Evolutionary conservation across 2,113 vertebrate species (phyloP).

Genomic region (Scytalopus superciliaris): DNA sequence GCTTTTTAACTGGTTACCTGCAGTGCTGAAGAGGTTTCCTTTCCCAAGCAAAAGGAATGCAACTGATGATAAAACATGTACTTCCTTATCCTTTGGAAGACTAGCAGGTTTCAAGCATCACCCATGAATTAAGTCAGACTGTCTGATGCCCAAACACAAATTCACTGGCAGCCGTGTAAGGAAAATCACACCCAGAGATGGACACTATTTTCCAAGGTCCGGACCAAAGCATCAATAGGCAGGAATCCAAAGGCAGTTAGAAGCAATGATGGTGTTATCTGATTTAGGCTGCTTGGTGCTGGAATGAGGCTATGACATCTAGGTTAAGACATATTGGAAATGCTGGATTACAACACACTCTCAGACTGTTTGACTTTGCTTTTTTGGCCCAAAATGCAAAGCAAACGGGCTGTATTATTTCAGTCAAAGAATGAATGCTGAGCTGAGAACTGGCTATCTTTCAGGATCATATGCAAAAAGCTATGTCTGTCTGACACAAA

Average conservation of each 20-base stretch:
- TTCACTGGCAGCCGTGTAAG: not conserved
- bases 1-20: not conserved
- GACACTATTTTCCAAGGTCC: not conserved
- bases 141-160: not conserved
- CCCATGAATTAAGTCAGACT: not conserved
- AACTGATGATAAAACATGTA: not conserved
- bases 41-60: not conserved
- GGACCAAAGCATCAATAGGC: not conserved
- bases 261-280: not conserved
- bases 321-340: not conserved
- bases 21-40: not conserved
- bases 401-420: not conserved
- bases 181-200: not conserved
- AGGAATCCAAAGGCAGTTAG: not conserved
- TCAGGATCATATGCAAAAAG: not conserved
- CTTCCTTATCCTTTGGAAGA: not conserved
- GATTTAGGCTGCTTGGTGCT: accelerated
- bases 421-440: not conserved
- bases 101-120: not conserved
- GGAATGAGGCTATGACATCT: not conserved
- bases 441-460: not conserved
- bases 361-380: not conserved
- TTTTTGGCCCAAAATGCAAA: not conserved
- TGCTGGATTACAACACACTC: not conserved
- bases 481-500: not conserved